These are phyloP conservation scores for Sander vitreus DNA, from an alignment of 2,113 vertebrate species.

Conservation along the genomic window DNA sequence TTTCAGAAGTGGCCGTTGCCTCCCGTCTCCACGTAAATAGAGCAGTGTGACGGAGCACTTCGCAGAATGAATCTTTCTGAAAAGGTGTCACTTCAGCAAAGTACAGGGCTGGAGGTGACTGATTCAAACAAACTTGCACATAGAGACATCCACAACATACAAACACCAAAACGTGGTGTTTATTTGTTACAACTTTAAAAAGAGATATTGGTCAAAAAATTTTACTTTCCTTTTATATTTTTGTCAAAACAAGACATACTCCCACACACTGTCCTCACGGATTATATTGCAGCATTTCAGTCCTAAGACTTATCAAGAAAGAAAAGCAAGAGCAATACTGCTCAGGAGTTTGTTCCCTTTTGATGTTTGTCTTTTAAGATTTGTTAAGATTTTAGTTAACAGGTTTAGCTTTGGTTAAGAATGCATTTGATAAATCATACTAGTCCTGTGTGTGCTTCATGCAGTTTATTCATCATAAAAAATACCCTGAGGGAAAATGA, in stretches of 20 bases:
- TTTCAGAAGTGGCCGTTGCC: slow-evolving; percentile 78
- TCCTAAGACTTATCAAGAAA: background rate
- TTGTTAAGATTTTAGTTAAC: background rate
- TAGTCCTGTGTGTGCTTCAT: background rate
- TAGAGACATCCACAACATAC: background rate
- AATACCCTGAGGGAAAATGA: slow-evolving; percentile 59
- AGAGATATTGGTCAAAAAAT: background rate
- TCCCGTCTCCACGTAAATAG: slow-evolving; percentile 66
- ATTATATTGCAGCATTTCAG: background rate
- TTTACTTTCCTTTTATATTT: background rate
- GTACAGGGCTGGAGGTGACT: slow-evolving; percentile 12
- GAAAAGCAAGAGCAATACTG: background rate
- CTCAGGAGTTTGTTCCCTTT: background rate
- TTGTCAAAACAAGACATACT: slow-evolving; percentile 2
- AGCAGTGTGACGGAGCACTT: slow-evolving; percentile 73
- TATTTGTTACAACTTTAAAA: background rate
- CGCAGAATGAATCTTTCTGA: slow-evolving; percentile 63
- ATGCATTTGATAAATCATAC: background rate
- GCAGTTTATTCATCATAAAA: slow-evolving; percentile 43
- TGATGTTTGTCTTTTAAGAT: background rate
- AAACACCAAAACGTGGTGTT: background rate
- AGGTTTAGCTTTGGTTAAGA: background rate
- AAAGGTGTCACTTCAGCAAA: slow-evolving; percentile 57
- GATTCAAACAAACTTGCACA: background rate
- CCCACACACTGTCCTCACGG: background rate